These are phyloP conservation scores for Eurypyga helias DNA, from an alignment of 2,113 vertebrate species.

Conservation along the genomic window DNA sequence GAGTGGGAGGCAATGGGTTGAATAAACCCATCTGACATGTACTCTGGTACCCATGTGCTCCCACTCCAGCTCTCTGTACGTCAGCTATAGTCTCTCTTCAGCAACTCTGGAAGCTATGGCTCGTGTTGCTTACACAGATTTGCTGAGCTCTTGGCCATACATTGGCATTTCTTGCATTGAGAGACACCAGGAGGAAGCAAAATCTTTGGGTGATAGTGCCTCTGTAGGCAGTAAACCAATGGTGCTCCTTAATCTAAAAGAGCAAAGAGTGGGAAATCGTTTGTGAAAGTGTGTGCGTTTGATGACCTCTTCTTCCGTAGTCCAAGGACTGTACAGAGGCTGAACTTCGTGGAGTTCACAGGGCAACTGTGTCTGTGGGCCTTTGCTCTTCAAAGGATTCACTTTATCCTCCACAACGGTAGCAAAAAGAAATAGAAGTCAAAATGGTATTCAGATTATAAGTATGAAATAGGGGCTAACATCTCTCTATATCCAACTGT, in stretches of 20 bases:
- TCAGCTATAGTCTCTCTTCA: not conserved
- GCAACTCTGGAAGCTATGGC: not conserved
- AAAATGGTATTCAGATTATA: not conserved
- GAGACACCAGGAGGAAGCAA: not conserved
- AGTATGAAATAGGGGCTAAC: not conserved
- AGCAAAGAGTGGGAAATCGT: not conserved
- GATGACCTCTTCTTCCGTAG: not conserved
- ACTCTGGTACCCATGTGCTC: not conserved
- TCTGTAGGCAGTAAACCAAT: not conserved
- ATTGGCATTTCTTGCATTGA: not conserved
- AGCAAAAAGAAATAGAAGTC: not conserved
- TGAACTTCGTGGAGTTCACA: not conserved
- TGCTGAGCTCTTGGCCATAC: not conserved
- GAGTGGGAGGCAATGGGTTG: constrained; percentile 43
- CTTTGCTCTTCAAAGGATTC: not conserved
- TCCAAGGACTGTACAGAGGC: not conserved
- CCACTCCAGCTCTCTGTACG: not conserved
- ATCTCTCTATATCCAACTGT: not conserved
- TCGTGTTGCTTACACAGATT: not conserved
- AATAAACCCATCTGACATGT: not conserved
- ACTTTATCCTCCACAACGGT: not conserved
- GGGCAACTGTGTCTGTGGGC: not conserved
- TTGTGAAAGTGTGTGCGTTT: accelerated
- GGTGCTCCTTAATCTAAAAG: not conserved
- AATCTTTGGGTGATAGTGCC: not conserved